Percentiles rank a stretch among this genome's conserved stretches.
Evolutionary conservation across 2,113 vertebrate species (phyloP).

Genomic region (human (Homo sapiens)): DNA sequence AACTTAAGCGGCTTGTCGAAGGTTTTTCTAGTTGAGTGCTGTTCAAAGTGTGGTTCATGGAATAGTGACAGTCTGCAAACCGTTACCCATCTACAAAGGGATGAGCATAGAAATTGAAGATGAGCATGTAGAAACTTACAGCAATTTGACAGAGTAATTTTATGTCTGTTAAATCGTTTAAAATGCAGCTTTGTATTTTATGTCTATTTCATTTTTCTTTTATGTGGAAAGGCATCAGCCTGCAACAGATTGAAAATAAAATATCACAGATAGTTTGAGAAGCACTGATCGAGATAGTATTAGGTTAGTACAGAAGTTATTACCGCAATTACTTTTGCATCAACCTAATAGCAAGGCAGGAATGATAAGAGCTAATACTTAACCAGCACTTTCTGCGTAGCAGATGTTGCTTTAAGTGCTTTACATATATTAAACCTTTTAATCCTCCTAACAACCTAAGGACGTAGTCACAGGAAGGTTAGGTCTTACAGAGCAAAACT

Average conservation of each 20-base stretch:
- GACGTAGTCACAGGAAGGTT: background rate
- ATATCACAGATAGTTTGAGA: background rate
- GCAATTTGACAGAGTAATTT: background rate
- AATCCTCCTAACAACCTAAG: background rate
- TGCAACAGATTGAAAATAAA: slow-evolving; percentile 30
- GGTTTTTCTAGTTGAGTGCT: background rate
- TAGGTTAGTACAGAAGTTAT: too few relatives aligned
- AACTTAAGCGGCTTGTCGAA: background rate
- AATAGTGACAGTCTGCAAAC: background rate
- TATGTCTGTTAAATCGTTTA: background rate
- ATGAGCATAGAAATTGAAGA: background rate
- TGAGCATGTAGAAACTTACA: background rate
- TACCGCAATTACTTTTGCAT: too few relatives aligned
- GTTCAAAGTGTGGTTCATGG: background rate
- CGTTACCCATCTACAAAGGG: background rate
- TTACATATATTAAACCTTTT: background rate
- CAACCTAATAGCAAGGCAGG: background rate
- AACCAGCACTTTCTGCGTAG: background rate
- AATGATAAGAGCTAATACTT: slow-evolving; percentile 20
- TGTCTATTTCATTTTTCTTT: background rate
- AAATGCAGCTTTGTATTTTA: background rate
- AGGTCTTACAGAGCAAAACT: background rate
- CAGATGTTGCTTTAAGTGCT: background rate
- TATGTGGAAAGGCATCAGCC: background rate
- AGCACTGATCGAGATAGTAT: background rate